Percentiles rank a stretch among this genome's conserved stretches.
These are phyloP conservation scores for Aphaenogaster floridana DNA, from an alignment of 1,140 invertebrate genomes.

Conservation along the genomic window DNA sequence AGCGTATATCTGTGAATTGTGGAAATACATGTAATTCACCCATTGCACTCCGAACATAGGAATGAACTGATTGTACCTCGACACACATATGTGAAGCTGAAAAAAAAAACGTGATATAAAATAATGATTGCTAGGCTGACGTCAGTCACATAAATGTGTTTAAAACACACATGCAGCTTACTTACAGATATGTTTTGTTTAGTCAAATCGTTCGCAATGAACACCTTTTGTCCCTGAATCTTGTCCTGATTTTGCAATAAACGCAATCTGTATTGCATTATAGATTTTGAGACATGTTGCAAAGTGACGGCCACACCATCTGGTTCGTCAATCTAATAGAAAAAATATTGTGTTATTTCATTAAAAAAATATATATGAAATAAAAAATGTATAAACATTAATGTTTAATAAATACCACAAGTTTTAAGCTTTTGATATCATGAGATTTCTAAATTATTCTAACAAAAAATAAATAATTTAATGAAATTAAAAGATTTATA, in stretches of 20 bases:
- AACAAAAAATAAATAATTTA: constrained; percentile 40
- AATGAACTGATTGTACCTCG: constrained; percentile 81
- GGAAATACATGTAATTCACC: constrained; percentile 82
- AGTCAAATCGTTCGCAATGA: constrained; percentile 83
- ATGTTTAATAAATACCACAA: not conserved
- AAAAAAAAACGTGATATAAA: constrained; percentile 64
- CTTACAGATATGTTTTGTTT: constrained; percentile 85
- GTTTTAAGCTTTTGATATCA: not conserved
- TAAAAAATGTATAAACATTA: not conserved
- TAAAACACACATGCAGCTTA: constrained; percentile 31
- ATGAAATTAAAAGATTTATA: constrained; percentile 11
- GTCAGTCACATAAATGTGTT: not conserved
- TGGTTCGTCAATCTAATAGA: constrained; percentile 80
- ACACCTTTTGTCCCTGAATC: constrained; percentile 83
- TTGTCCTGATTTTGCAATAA: constrained; percentile 83
- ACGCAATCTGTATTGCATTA: constrained; percentile 81
- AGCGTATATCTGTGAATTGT: constrained; percentile 83
- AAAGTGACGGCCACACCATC: constrained; percentile 81
- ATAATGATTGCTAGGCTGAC: constrained; percentile 20
- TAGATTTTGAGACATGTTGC: constrained; percentile 74
- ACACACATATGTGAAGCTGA: constrained; percentile 83
- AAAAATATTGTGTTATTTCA: not conserved
- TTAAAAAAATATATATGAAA: not conserved
- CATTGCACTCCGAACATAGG: constrained; percentile 82
- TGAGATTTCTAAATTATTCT: not conserved